phyloP scores from a whole-genome alignment of 2,113 vertebrate genomes.

The Pterocles gutturalis region DNA sequence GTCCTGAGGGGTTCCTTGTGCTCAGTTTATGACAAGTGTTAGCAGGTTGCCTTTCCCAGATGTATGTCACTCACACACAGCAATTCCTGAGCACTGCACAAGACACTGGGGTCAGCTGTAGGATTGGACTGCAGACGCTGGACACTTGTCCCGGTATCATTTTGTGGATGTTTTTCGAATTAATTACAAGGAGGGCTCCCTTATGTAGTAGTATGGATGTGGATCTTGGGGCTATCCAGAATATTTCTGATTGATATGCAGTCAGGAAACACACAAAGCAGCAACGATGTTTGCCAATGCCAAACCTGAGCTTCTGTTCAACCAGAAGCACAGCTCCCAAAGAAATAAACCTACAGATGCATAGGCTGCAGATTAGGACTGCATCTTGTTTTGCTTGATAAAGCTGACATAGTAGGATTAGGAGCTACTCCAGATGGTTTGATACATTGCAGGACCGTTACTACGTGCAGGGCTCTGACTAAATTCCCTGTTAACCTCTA shows the following conservation, averaged over 20 bases:
- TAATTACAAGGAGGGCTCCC: background rate
- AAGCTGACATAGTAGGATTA: conserved; percentile 63
- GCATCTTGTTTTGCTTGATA: conserved; percentile 49
- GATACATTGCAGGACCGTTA: conserved; percentile 14
- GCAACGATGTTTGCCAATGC: background rate
- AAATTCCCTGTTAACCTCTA: conserved; percentile 59
- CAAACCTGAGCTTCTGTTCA: background rate
- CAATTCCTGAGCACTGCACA: background rate
- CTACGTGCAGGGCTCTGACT: conserved; percentile 17
- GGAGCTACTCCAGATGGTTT: conserved; percentile 42
- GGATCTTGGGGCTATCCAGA: background rate
- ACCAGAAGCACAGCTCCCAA: background rate
- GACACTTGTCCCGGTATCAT: background rate
- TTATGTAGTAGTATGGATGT: background rate
- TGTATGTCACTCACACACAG: background rate
- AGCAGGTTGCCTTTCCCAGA: background rate
- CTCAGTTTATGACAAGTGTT: background rate
- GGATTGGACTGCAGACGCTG: background rate
- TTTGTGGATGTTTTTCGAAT: background rate
- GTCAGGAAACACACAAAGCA: background rate
- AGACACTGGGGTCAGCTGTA: background rate
- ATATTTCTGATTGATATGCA: background rate
- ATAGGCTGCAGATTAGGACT: conserved; percentile 24
- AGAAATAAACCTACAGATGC: background rate
- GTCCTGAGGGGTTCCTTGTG: background rate